Percentiles rank a stretch among this genome's conserved stretches.
phyloP scores from a whole-genome alignment of 2,797 vertebrate genomes.

The Molothrus ater region DNA sequence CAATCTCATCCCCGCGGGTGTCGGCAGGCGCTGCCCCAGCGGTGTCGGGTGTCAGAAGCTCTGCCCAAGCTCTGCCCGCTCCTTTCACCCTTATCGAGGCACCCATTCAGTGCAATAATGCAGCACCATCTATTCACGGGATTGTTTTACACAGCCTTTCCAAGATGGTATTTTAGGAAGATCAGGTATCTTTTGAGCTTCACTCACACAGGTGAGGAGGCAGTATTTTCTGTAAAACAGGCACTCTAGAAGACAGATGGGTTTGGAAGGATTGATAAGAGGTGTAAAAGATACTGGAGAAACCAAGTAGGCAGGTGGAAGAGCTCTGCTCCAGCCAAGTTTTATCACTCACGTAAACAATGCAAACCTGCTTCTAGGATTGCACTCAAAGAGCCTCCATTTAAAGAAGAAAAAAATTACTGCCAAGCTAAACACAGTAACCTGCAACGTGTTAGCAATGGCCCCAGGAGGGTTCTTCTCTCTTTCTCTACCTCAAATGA shows the following conservation, averaged over 20 bases:
- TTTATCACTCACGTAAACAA: background rate
- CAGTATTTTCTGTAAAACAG: background rate
- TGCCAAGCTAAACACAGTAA: background rate
- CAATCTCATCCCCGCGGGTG: background rate
- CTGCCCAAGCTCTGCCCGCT: background rate
- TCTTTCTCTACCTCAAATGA: background rate
- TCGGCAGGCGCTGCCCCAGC: too few relatives aligned
- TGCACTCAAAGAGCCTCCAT: background rate
- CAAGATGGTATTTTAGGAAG: background rate
- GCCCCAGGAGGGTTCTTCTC: background rate
- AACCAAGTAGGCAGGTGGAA: background rate
- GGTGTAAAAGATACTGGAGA: background rate
- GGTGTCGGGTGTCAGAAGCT: background rate
- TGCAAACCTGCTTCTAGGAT: background rate
- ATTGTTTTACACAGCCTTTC: background rate
- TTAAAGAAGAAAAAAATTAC: background rate
- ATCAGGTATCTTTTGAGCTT: background rate
- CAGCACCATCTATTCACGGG: background rate
- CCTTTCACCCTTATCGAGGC: background rate
- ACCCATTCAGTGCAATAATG: background rate
- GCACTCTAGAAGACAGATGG: background rate
- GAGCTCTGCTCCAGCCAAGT: conserved; percentile 1
- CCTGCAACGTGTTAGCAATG: background rate
- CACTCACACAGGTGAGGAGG: background rate
- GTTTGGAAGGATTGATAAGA: background rate